Evolutionary conservation across 2,113 vertebrate genomes (phyloP), one percentile per base, ranked within the genome.

Genomic region (Istiophorus platypterus): DNA sequence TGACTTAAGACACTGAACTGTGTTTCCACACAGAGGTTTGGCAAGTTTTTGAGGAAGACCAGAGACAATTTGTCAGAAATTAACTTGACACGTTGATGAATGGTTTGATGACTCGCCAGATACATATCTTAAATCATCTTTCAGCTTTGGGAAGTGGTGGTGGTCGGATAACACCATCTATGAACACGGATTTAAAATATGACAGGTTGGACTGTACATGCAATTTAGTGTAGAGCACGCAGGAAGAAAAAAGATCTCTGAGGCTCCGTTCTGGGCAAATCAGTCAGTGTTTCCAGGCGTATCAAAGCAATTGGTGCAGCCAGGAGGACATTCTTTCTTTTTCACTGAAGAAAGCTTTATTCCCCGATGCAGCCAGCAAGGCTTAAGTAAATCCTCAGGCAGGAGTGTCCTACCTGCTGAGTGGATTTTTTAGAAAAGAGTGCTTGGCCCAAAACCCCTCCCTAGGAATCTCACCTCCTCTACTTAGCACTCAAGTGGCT

Each of bases 41-140:
- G 75, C 62, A 71, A 18, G n/a, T 69, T 22, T 2, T 9, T 85
- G 73, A 80, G 64, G 73, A 78, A 79, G 42, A 82, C 75, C 84
- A 77, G 82, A 88, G 31, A 34, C 14, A 13, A 78, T 76, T 85
- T 82, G 47, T 74, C 73, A 70, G 64, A 88, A 86, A 81, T 84
- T 58, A 84, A 71, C 76, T 37, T 72, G 85, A 90, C 82, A 86
- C 34, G 61, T 58, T 82, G 75, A 92, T 79, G 77, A 88, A 80
- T 7, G n/a, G 68, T 86, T 75, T 18, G 63, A 87, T 26, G 18
- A 52, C 27, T 80, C 51, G 12, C 71, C 42, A 86, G 77, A 82
- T 77, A 59, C 72, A 68, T 47, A 72, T 85, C 67, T 76, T 49
- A 73, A 61, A 83, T 22, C 67, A 62, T 49, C 58, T 24, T 51